Evolutionary conservation across 2,113 vertebrate species (phyloP), one percentile per base, ranked within the genome.

Genomic region (Loxodonta africana): DNA sequence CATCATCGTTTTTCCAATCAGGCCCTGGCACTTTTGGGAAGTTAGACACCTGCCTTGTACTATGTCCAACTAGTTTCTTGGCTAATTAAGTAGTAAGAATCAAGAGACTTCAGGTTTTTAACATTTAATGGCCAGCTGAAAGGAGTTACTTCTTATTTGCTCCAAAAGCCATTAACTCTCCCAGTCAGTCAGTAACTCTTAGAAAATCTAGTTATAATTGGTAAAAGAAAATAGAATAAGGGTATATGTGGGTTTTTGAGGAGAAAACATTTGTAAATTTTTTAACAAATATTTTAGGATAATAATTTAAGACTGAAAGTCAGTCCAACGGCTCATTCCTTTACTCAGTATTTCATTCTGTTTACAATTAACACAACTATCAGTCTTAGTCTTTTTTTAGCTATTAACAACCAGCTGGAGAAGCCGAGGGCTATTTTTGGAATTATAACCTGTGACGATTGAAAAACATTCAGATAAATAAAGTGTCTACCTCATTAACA

Each of bases 371-470:
- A 95, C 87, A 53, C 14, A 95, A 2, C 88, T 76, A 95, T 60
- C 74, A n/a, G 18, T 88, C 69, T 73, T 88, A 76, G 51, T 44
- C 67, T 92, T 78, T 37, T 67, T 28, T 87, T 88, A 87, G 73
- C 46, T 93, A 17, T 90, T 87, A 91, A 53, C 81, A 95, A 88
- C 26, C 76, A 94, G 83, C 76, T 90, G 57, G 77, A 84, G 57
- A 96, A 96, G 69, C 41, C 92, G 33, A 96, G 69, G 91, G 80
- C 78, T 95, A 91, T 93, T 93, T 96, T 94, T 95, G 57, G 23
- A 95, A 94, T 96, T 97, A 95, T 73, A 83, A 95, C 91, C 30
- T 82, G 48, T 82, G 60, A 60, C 93, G 33, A 90, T 2, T 73
- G 46, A 83, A 94, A 93, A 90, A 48, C n/a, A 78, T 86, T 94